A percentile compares a stretch with the other conserved stretches of the same genome.
phyloP scores from a whole-genome alignment of 2,797 vertebrate species.

The Sebastes iracundus region DNA sequence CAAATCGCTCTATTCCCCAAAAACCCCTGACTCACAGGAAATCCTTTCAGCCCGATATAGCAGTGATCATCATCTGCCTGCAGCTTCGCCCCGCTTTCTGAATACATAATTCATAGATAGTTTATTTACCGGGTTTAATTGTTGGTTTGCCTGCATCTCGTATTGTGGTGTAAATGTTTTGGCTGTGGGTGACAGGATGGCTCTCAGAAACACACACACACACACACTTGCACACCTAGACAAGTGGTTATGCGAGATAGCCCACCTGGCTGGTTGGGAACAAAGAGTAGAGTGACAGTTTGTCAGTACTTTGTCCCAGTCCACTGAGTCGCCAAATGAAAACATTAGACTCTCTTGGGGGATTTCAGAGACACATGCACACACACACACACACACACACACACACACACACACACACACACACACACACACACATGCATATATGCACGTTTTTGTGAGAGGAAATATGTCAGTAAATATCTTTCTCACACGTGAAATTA shows the following conservation, averaged over 20 bases:
- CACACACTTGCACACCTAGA: background rate
- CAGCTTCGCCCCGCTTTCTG: slow-evolving; percentile 21
- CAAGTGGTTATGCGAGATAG: slow-evolving; percentile 25
- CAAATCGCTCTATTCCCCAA: slow-evolving; percentile 40
- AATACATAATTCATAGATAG: slow-evolving; percentile 42
- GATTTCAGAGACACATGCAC: background rate
- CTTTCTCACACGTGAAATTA: background rate
- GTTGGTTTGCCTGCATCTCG: slow-evolving; percentile 31
- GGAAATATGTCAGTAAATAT: background rate
- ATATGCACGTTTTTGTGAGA: background rate
- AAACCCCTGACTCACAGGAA: slow-evolving; percentile 65
- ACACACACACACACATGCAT: background rate
- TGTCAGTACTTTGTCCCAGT: slow-evolving; percentile 42
- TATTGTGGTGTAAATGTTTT: slow-evolving; percentile 60
- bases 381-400: background rate
- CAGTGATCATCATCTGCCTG: slow-evolving; percentile 32
- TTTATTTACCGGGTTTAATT: slow-evolving; percentile 59
- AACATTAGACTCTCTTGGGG: slow-evolving; percentile 15
- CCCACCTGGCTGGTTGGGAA: slow-evolving; percentile 55
- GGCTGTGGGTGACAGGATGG: slow-evolving; percentile 25
- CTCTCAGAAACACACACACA: background rate
- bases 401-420: background rate
- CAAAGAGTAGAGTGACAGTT: slow-evolving; percentile 58
- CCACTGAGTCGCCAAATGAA: slow-evolving; percentile 45
- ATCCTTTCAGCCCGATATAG: slow-evolving; percentile 47